Base-by-base conservation (phyloP, 2,113 vertebrate genomes). In the Sturnus vulgaris region DNA sequence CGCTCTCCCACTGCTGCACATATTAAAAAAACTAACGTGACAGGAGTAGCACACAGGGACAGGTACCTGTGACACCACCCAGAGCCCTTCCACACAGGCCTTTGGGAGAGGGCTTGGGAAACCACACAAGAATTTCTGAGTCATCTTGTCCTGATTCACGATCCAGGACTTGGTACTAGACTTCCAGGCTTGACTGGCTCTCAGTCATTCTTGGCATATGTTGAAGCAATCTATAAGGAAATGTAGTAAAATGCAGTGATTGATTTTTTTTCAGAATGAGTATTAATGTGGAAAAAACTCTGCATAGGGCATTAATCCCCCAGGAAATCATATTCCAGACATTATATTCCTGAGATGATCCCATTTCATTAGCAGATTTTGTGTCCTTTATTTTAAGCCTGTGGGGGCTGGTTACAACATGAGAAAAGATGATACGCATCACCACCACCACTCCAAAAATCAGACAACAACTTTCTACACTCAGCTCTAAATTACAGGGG, bases 201-300 rank as follows among this genome's bases (percentile, higher is more conserved):
- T 80, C 55, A 78, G 25, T 59, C 57, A 80, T 89, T 80, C 56
- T 60, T 63, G 16, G 28, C 81, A 21, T 40, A 65, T 12, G 12
- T 70, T 92, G 77, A 86, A 95, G 31, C 47, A 88, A 73, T 81
- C 63, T 78, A 33, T 27, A 82, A 80, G 33, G 70, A 97, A 97
- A 96, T 61, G 78, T 21, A 68, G 90, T 77, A 77, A 37, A 97
- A 96, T 64, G 79, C 22, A 65, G 92, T 64, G 80, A 37, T 6
- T 15, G 1, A 12, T 10, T 63, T 93, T 72, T 72, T 95, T 96
- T 83, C 90, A 70, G 89, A 77, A 49, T 6, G 5, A 28, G 11
- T 80, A 78, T 83, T 83, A 70, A 86, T 83, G 53, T 87, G 63
- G 70, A 90, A 88, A 92, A 77, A 75, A 60, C n/a, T 52, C 88